phyloP scores from a whole-genome alignment of 1,140 invertebrate genomes.

The Drosophila serrata region DNA sequence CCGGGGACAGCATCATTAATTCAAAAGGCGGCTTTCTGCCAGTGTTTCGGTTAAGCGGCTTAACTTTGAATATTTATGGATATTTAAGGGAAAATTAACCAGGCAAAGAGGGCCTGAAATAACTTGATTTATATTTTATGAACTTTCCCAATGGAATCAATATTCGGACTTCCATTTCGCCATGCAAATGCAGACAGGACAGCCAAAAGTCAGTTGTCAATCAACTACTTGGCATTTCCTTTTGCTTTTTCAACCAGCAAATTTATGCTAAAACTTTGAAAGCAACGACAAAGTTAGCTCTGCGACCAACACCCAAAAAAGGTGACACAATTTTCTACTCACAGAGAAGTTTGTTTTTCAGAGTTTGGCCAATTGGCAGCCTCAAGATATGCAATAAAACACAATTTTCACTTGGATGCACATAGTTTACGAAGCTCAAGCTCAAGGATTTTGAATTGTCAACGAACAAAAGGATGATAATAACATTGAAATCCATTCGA shows the following conservation, averaged over 20 bases:
- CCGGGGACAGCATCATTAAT: slow-evolving; percentile 69
- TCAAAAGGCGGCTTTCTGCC: slow-evolving; percentile 29
- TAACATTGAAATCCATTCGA: slow-evolving; percentile 13
- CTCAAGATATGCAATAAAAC: slow-evolving; percentile 29
- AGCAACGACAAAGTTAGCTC: slow-evolving; percentile 27
- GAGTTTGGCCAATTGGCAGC: slow-evolving; percentile 41
- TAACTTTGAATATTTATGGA: slow-evolving; percentile 57
- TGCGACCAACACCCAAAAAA: not conserved
- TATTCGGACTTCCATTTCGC: not conserved
- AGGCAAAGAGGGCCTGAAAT: not conserved
- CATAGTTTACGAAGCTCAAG: not conserved
- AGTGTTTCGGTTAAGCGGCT: slow-evolving; percentile 39
- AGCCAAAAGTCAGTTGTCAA: slow-evolving; percentile 49
- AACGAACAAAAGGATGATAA: slow-evolving; percentile 19
- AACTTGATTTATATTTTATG: slow-evolving; percentile 6
- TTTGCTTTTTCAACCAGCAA: slow-evolving; percentile 48
- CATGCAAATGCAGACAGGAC: slow-evolving; percentile 16
- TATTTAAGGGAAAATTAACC: slow-evolving; percentile 32
- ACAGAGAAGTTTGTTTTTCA: slow-evolving; percentile 57
- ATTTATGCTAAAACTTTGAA: slow-evolving; percentile 37
- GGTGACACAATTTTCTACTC: slow-evolving; percentile 51
- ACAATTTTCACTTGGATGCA: not conserved
- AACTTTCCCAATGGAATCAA: slow-evolving; percentile 18
- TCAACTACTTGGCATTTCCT: slow-evolving; percentile 48
- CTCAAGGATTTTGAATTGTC: not conserved